Evolutionary conservation across 2,113 vertebrate genomes (phyloP), one percentile per base, ranked within the genome.

Genomic region (Corapipo altera): DNA sequence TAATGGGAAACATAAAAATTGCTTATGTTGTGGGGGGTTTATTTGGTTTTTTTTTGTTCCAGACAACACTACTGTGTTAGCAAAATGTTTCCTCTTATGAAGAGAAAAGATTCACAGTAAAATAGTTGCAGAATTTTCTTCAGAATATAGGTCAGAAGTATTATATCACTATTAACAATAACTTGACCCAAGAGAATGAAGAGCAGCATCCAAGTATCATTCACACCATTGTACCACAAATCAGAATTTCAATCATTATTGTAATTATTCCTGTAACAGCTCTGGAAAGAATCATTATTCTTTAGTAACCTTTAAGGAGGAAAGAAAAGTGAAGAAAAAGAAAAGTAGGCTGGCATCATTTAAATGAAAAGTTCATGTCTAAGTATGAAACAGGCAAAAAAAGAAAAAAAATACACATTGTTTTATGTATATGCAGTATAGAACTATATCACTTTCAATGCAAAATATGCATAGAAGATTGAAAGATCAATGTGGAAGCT

Each of bases 311-410:
- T 86, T 89, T 89, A 88, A 88, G 51, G 57, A 94, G 37, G 49
- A 92, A 95, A 96, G 72, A 83, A 90, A 84, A 79, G 67, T 21
- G 83, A 81, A 54, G 44, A 59, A 91, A 67, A 96, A 79, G 28
- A 91, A 95, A 79, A 65, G 39, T 54, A 80, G 55, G 13, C 77
- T 78, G 95, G 49, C 43, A 80, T 74, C 41, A 55, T 97, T 97
- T 96, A 96, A 96, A 95, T 65, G 52, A 96, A 97, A 97, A 95
- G 51, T 93, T 95, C 35, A 83, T 84, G 76, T 85, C 28, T 70
- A 91, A 90, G 16, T 66, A 90, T 65, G 54, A 92, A 97, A 94
- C 18, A 59, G 84, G 57, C 11, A 61, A 91, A 97, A 71, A 80
- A 64, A 74, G 15, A 80, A 93, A 95, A 96, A 97, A 95, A 89